phyloP scores from a whole-genome alignment of 1,140 invertebrate species.

The Fragariocoptes setiger region DNA sequence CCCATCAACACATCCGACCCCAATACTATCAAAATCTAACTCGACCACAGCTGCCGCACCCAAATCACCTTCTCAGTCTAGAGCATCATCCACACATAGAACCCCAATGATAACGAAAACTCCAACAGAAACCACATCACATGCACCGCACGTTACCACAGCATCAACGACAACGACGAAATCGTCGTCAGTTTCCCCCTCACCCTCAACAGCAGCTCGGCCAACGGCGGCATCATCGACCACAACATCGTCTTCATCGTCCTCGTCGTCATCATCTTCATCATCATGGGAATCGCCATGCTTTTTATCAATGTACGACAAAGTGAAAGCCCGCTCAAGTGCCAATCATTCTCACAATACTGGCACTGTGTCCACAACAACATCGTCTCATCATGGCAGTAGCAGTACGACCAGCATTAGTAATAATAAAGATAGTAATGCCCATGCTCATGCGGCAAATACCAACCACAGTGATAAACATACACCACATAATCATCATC shows the following conservation, averaged over 20 bases:
- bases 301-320: conserved; percentile 92
- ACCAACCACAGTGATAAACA: conserved; percentile 8
- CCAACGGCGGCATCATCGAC: conserved; percentile 1
- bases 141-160: background rate
- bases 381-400: no score
- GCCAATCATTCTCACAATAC: conserved; percentile 16
- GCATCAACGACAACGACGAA: background rate
- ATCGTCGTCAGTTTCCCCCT: background rate
- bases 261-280: conserved; percentile 7
- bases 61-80: background rate
- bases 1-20: conserved; percentile 3
- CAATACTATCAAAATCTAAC: background rate
- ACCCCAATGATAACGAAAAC: conserved; percentile 2
- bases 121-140: conserved; percentile 1
- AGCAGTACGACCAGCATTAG: no score
- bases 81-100: conserved; percentile 4
- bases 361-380: conserved; percentile 60
- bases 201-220: background rate
- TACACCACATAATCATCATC: conserved; percentile 4
- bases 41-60: background rate
- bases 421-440: background rate
- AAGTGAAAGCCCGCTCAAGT: conserved; percentile 69
- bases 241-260: conserved; percentile 9
- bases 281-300: conserved; percentile 32
- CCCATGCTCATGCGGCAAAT: background rate